Evolutionary conservation across 2,797 vertebrate genomes (phyloP).

Genomic region (Helarctos malayanus): DNA sequence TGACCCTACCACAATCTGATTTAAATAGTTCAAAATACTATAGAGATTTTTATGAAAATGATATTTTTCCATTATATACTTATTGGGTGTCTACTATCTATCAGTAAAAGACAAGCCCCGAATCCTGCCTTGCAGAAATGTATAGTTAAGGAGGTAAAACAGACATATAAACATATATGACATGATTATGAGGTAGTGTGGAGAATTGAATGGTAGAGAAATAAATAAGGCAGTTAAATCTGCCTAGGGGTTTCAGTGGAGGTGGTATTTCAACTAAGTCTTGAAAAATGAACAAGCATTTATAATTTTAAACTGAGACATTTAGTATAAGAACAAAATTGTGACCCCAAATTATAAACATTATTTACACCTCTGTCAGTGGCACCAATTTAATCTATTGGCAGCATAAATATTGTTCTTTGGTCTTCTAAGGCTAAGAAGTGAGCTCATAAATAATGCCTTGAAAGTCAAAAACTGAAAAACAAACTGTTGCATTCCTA

Average conservation of each 20-base stretch:
- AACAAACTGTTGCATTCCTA: slow-evolving; percentile 23
- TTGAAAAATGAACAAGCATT: slow-evolving; percentile 58
- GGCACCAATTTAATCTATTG: neutral
- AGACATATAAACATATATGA: slow-evolving; percentile 4
- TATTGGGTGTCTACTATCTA: neutral
- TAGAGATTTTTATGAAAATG: slow-evolving; percentile 59
- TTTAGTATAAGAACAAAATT: slow-evolving; percentile 64
- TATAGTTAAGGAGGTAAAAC: neutral
- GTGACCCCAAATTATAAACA: slow-evolving; percentile 56
- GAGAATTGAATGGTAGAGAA: neutral
- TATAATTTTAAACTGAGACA: slow-evolving; percentile 72
- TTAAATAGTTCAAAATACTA: neutral
- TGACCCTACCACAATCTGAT: neutral
- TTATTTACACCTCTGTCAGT: neutral
- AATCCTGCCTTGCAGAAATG: slow-evolving; percentile 42
- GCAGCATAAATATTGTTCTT: slow-evolving; percentile 41
- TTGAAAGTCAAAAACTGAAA: slow-evolving; percentile 43
- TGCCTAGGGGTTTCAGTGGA: neutral
- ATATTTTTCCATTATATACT: slow-evolving; percentile 29
- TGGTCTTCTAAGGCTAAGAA: slow-evolving; percentile 21
- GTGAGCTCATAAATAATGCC: slow-evolving; percentile 1
- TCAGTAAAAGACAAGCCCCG: neutral
- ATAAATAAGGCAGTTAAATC: neutral
- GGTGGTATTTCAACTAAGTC: slow-evolving; percentile 38
- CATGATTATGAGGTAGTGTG: neutral